A percentile compares a stretch with the other conserved stretches of the same genome.
Evolutionary conservation across 2,797 vertebrate genomes (phyloP).

Genomic region (Crenichthys baileyi): DNA sequence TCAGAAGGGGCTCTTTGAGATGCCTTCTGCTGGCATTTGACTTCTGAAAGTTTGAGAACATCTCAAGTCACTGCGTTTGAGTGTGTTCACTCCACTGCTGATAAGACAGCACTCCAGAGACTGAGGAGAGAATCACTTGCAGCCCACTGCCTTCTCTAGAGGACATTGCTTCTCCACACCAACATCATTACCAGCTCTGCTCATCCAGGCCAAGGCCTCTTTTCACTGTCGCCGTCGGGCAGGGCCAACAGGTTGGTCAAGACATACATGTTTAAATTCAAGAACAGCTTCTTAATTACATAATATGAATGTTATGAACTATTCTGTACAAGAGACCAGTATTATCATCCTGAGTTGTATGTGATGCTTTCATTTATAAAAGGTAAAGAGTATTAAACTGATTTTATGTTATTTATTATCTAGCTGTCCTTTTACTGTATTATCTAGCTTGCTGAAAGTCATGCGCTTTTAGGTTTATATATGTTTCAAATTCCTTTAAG

Average conservation of each 20-base stretch:
- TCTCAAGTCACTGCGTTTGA: background rate
- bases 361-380: background rate
- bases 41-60: background rate
- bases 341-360: background rate
- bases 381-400: background rate
- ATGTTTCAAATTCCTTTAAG: background rate
- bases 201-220: background rate
- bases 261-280: background rate
- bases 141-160: slow-evolving; percentile 5
- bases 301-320: background rate
- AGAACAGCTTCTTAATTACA: background rate
- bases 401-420: too few species aligned
- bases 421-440: background rate
- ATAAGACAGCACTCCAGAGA: slow-evolving; percentile 7
- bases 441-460: background rate
- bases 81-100: background rate
- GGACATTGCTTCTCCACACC: background rate
- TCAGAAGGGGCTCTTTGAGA: background rate
- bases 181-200: background rate
- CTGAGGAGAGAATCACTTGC: slow-evolving; percentile 2
- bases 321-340: too few species aligned
- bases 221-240: background rate
- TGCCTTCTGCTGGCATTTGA: background rate
- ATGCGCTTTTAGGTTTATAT: too few species aligned
- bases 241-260: background rate